Conservation (phyloP, 2,113 vertebrate species). For the Phaethon lepturus region DNA sequence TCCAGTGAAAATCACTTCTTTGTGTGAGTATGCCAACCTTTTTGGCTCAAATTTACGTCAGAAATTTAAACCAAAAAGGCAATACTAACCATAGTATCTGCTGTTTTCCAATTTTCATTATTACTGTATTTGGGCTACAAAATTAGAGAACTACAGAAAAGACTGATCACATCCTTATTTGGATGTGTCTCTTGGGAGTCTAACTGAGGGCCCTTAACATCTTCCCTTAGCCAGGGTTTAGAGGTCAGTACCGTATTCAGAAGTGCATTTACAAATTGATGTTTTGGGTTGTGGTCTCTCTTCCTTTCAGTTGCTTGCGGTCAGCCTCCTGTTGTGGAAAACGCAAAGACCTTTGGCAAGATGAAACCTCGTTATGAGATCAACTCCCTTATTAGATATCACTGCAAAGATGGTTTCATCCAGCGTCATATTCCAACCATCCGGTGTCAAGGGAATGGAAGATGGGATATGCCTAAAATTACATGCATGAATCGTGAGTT, state of each 20-base stretch:
- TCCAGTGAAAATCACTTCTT: not conserved
- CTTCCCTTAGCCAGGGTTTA: not conserved
- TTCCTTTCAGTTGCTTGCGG: slow-evolving; percentile 87
- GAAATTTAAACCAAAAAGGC: not conserved
- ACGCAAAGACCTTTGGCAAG: slow-evolving; percentile 92
- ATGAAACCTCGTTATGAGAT: slow-evolving; percentile 92
- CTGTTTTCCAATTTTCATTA: not conserved
- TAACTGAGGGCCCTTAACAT: not conserved
- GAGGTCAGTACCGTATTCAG: not conserved
- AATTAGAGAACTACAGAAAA: not conserved
- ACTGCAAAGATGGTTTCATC: slow-evolving; percentile 93
- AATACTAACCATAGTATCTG: not conserved
- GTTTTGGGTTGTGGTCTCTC: not conserved
- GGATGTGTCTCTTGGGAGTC: not conserved
- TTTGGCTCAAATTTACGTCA: not conserved
- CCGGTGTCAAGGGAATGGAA: slow-evolving; percentile 90
- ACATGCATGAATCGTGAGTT: slow-evolving; percentile 95
- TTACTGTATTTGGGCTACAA: not conserved
- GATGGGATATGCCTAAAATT: slow-evolving; percentile 94
- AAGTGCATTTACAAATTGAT: not conserved
- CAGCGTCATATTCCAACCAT: slow-evolving; percentile 94
- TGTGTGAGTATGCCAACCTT: not conserved
- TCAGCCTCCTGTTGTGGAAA: slow-evolving; percentile 93
- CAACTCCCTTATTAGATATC: slow-evolving; percentile 94
- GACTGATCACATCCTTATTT: not conserved